A percentile compares a stretch with the other conserved stretches of the same genome.
phyloP scores from a whole-genome alignment of 2,888 invertebrate species.

The Drosophila lutescens region DNA sequence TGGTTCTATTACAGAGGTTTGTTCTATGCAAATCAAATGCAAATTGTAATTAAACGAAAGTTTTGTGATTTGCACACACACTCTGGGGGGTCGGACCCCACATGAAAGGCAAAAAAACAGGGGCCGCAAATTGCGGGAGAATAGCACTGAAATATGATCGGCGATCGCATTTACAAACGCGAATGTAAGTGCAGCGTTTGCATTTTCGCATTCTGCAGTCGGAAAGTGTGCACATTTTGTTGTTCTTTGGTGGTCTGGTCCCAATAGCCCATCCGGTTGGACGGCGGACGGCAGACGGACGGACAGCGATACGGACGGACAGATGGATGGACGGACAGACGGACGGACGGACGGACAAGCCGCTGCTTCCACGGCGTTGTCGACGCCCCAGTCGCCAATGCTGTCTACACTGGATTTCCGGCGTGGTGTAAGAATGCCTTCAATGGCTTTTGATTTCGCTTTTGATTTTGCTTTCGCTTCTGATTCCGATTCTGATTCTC shows the following conservation, averaged over 20 bases:
- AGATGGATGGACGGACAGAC: slow-evolving; percentile 36
- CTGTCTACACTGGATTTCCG: slow-evolving; percentile 79
- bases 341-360: slow-evolving; percentile 20
- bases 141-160: slow-evolving; percentile 72
- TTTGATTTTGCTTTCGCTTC: slow-evolving; percentile 49
- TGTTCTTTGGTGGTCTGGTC: slow-evolving; percentile 78
- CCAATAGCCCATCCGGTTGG: slow-evolving; percentile 77
- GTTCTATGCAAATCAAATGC: slow-evolving; percentile 64
- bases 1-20: slow-evolving; percentile 51
- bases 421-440: slow-evolving; percentile 77
- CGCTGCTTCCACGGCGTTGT: slow-evolving; percentile 55
- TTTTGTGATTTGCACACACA: slow-evolving; percentile 43
- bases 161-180: slow-evolving; percentile 73
- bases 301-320: slow-evolving; percentile 14
- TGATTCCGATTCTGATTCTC: slow-evolving; percentile 21
- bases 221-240: slow-evolving; percentile 57
- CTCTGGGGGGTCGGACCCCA: slow-evolving; percentile 66
- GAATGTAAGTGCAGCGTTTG: slow-evolving; percentile 70
- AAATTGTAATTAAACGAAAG: slow-evolving; percentile 64
- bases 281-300: slow-evolving; percentile 10
- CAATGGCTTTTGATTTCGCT: slow-evolving; percentile 55
- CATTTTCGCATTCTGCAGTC: slow-evolving; percentile 55
- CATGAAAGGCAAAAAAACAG: slow-evolving; percentile 24
- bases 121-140: slow-evolving; percentile 30
- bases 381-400: slow-evolving; percentile 78